Conservation (phyloP, 2,113 vertebrate genomes). For the Ptilorrhoa leucosticta region DNA sequence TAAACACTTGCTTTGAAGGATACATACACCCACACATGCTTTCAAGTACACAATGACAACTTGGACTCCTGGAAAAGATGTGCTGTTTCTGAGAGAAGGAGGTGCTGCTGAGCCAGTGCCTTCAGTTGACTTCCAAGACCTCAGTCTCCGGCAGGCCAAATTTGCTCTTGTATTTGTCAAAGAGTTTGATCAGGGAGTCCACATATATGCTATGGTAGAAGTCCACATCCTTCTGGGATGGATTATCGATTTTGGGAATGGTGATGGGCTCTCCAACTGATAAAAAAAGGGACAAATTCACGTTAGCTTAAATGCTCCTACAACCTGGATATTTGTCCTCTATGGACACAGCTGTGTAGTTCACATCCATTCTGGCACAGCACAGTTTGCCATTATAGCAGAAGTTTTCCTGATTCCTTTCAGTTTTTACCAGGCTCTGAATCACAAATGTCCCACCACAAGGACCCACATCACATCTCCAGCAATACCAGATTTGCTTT, state of each 20-base stretch:
- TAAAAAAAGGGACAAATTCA: neutral
- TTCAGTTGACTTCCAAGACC: constrained; percentile 83
- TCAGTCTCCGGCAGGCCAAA: constrained; percentile 87
- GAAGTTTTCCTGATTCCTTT: neutral
- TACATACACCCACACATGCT: constrained; percentile 41
- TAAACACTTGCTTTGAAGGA: constrained; percentile 68
- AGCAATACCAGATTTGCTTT: neutral
- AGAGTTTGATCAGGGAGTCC: constrained; percentile 84
- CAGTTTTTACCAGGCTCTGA: neutral
- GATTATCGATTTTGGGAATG: constrained; percentile 85
- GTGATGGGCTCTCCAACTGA: constrained; percentile 95
- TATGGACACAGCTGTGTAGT: neutral
- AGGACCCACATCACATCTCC: neutral
- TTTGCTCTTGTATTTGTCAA: constrained; percentile 89
- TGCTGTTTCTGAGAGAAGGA: neutral
- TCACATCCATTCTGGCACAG: neutral
- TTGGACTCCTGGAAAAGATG: constrained; percentile 28
- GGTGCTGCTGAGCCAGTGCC: neutral
- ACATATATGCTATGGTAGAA: constrained; percentile 90
- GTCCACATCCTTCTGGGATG: constrained; percentile 83
- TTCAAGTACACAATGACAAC: constrained; percentile 63
- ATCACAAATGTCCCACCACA: neutral
- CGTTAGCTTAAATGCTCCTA: neutral
- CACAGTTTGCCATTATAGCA: neutral
- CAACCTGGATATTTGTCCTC: neutral